A percentile compares a stretch with the other conserved stretches of the same genome.
These are phyloP conservation scores for Gambusia affinis DNA, from an alignment of 2,113 vertebrate species.

Conservation along the genomic window DNA sequence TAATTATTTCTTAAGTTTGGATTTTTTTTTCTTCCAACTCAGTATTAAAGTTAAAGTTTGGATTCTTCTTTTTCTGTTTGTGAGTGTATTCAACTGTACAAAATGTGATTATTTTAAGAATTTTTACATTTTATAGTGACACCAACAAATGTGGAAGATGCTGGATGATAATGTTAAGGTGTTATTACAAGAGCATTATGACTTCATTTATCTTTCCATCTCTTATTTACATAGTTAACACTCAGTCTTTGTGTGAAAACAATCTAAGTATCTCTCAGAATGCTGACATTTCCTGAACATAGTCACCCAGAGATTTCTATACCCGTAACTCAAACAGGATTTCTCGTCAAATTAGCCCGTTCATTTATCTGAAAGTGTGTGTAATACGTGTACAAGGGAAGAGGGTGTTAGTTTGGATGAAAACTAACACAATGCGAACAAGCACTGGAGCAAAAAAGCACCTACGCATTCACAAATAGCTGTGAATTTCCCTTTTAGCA, in stretches of 20 bases:
- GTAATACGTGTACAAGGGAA: conserved; percentile 14
- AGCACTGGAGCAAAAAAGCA: conserved; percentile 22
- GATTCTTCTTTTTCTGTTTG: too few relatives aligned
- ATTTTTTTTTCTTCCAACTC: too few relatives aligned
- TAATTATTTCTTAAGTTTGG: too few relatives aligned
- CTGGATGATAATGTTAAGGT: too few relatives aligned
- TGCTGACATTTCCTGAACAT: background rate
- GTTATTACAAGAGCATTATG: too few relatives aligned
- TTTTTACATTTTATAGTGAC: too few relatives aligned
- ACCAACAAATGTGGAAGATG: too few relatives aligned
- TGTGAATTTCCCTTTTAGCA: conserved; percentile 41
- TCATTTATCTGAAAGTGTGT: background rate
- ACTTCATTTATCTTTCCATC: too few relatives aligned
- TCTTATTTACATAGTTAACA: too few relatives aligned
- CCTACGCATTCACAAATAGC: conserved; percentile 20
- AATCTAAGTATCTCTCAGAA: background rate
- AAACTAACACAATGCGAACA: background rate
- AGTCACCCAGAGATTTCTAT: background rate
- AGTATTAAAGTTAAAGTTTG: too few relatives aligned
- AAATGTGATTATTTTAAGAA: too few relatives aligned
- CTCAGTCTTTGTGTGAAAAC: background rate
- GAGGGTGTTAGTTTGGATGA: conserved; percentile 4
- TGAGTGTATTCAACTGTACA: too few relatives aligned
- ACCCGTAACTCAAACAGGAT: background rate
- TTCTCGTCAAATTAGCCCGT: conserved; percentile 3